These are phyloP conservation scores for Calypte anna DNA, from an alignment of 2,113 vertebrate genomes.

Conservation along the genomic window DNA sequence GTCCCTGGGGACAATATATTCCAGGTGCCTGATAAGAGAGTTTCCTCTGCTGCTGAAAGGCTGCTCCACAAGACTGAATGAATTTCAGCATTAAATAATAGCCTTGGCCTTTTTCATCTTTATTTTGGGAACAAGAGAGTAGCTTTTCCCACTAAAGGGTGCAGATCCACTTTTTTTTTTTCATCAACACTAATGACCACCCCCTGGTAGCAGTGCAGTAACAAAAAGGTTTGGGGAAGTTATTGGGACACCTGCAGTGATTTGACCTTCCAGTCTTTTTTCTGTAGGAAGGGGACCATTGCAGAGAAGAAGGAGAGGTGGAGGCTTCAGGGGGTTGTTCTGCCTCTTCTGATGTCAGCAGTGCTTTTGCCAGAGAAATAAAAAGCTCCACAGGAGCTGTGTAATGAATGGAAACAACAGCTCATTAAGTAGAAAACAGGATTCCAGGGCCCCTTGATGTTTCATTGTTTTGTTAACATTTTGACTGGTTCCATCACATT, in stretches of 20 bases:
- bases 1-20: neutral
- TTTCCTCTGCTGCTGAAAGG: neutral
- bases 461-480: neutral
- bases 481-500: neutral
- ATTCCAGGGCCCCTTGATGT: neutral
- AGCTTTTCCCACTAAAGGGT: neutral
- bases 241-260: neutral
- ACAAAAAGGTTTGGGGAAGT: neutral
- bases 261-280: neutral
- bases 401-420: neutral
- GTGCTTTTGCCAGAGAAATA: neutral
- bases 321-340: neutral
- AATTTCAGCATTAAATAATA: constrained; percentile 1
- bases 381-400: neutral
- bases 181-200: neutral
- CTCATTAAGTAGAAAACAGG: neutral
- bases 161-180: neutral
- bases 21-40: constrained; percentile 17
- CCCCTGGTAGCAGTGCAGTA: neutral
- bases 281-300: neutral
- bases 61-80: neutral
- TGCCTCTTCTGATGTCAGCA: neutral
- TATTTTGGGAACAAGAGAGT: neutral
- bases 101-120: neutral
- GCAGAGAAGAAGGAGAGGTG: neutral